Base-by-base conservation (phyloP, 2,888 invertebrate species). In the Helleia helle region DNA sequence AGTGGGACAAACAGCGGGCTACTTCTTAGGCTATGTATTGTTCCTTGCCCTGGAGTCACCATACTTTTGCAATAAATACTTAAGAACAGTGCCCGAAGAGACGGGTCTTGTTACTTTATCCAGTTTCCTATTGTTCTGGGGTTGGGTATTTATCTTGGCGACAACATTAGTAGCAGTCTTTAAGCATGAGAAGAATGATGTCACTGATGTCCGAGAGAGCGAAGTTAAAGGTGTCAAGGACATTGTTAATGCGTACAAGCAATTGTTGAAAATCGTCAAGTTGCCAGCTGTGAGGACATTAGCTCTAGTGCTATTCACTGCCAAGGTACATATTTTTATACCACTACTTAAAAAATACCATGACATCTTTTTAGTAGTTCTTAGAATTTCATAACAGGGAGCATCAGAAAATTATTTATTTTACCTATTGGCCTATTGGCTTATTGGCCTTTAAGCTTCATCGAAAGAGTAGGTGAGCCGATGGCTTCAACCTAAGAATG, bases 1-100 rank as follows among this genome's bases (percentile, higher is more conserved):
- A 55, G 96, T 99, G 0, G 99, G 99, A 2, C 99, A 99, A 84
- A 99, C 98, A 0, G 94, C 97, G 25, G 99, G 99, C 0, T 98
- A 94, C 71, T 98, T 99, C 65, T 85, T 99, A 1, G 98, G 99
- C 46, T 98, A 98, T 75, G 96, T 98, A 0, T 86, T 98, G 7
- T 99, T 99, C 70, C 89, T 99, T 69, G 96, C 98, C 0, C 76
- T 99, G 41, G 99, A 99, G 76, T 99, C 99, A 1, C 88, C 94
- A 17, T 93, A 94, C 57, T 99, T 99, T 79, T 98, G 97, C 70
- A 99, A 99, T 71, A 91, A 88, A 48, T 99, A 97, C 69, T 71
- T 99, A 24, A 87, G 99, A 42, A 85, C 84, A 2, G 86, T 72
- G 18, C 93, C 96, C 0, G 76, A 88, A 47, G 83, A 89, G 1